Base-by-base conservation (phyloP, 2,888 invertebrate species). In the Lycia hirtaria region DNA sequence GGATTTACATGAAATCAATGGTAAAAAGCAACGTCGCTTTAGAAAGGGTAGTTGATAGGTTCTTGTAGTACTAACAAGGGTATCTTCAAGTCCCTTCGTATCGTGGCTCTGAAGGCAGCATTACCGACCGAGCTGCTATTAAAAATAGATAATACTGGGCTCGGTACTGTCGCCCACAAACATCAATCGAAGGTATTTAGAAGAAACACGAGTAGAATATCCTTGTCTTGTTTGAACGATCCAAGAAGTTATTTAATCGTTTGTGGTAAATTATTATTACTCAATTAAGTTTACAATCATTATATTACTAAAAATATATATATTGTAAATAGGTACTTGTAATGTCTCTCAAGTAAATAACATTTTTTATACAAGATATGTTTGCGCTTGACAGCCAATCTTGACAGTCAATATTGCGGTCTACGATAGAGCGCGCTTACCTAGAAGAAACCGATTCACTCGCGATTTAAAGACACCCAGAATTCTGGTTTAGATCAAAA, bases 91-190 rank as follows among this genome's bases (percentile, higher is more conserved):
- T 54, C 50, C 53, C 48, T 56, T 60, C 30, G 48, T 56, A 60
- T 24, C 48, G 51, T 56, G 40, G 43, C 51, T 56, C 38, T 58
- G 58, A 53, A 63, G 62, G 59, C 20, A 62, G 54, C 44, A 49
- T 53, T 57, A 64, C 64, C 65, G 61, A 62, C 64, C 56, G 60
- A 65, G 67, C 67, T 66, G 56, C 62, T 54, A 66, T 61, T 73
- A 75, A 67, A 71, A 73, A 73, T 73, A 73, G 71, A 71, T 61
- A 57, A 62, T 55, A 48, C 55, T 60, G 65, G 62, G 66, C 57
- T 64, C 58, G 49, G 54, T 57, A 62, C 54, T 41, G 49, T 49
- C 56, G 54, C 54, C 49, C 57, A 60, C 50, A 61, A 44, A 51
- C 59, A 51, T 56, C 52, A 60, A 54, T 65, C 47, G 44, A 41